Percentiles rank a stretch among this genome's conserved stretches.
Evolutionary conservation across 2,888 invertebrate species (phyloP).

Genomic region (Tolmerus cingulatus): DNA sequence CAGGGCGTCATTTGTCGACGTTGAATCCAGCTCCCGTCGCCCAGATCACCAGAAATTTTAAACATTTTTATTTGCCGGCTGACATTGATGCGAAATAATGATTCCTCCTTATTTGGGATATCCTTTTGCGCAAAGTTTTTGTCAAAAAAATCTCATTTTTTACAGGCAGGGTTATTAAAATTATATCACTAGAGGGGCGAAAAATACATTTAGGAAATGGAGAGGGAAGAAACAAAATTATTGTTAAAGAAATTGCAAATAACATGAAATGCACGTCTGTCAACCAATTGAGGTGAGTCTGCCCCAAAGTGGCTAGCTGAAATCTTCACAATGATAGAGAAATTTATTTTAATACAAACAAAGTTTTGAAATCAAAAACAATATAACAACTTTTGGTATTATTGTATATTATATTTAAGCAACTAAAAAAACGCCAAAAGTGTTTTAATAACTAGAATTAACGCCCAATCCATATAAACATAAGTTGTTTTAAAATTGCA

Average conservation of each 20-base stretch:
- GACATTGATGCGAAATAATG: slow-evolving; percentile 37
- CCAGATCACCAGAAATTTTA: slow-evolving; percentile 15
- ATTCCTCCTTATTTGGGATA: slow-evolving; percentile 11
- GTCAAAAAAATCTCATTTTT: not conserved
- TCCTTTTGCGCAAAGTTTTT: not conserved
- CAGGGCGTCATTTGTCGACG: slow-evolving; percentile 3
- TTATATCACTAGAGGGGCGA: not conserved
- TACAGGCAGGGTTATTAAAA: not conserved
- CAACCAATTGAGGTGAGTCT: no score
- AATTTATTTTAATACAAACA: no score
- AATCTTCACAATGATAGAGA: no score
- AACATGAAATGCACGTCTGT: not conserved
- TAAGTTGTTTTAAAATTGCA: no score
- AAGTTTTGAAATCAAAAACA: no score
- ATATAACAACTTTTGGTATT: no score
- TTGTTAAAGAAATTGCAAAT: not conserved
- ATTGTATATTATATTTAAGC: no score
- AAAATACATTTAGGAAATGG: not conserved
- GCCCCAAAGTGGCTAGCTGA: no score
- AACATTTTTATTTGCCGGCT: slow-evolving; percentile 20
- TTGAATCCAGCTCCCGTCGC: not conserved
- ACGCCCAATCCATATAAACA: no score
- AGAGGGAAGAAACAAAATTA: not conserved
- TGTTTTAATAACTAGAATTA: no score
- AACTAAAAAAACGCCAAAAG: no score